A percentile compares a stretch with the other conserved stretches of the same genome.
Evolutionary conservation across 2,888 invertebrate genomes (phyloP).

Genomic region (Dermolepida albohirtum): DNA sequence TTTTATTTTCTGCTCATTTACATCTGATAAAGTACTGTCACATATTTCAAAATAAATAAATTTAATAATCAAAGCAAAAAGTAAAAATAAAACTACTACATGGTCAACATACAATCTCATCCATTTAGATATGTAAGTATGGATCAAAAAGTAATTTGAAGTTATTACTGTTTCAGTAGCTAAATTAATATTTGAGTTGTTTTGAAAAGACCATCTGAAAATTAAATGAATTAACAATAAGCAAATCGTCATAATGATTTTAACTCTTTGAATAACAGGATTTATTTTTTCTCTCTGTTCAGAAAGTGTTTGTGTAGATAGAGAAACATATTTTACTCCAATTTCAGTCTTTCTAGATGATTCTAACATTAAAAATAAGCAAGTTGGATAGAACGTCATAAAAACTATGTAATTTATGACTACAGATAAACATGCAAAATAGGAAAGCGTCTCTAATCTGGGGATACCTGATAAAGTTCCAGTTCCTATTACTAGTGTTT

Average conservation of each 20-base stretch:
- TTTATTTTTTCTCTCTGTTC: constrained; percentile 89
- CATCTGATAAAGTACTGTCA: constrained; percentile 9
- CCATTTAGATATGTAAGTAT: constrained; percentile 67
- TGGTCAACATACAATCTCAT: constrained; percentile 88
- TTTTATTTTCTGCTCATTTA: background rate
- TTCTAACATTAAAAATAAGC: constrained; percentile 89
- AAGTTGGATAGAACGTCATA: constrained; percentile 95
- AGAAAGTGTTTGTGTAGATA: constrained; percentile 62
- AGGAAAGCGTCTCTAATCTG: constrained; percentile 88
- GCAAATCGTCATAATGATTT: constrained; percentile 94
- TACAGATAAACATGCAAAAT: constrained; percentile 91
- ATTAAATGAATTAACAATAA: constrained; percentile 88
- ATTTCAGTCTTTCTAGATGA: constrained; percentile 62
- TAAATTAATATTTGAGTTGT: constrained; percentile 43
- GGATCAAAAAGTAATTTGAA: constrained; percentile 53
- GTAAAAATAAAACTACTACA: constrained; percentile 85
- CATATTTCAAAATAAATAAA: constrained; percentile 87
- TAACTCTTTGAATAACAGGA: constrained; percentile 92
- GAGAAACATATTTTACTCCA: constrained; percentile 49
- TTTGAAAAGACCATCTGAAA: constrained; percentile 60
- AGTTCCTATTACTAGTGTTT: constrained; percentile 89
- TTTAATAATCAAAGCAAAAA: constrained; percentile 87
- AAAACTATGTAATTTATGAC: constrained; percentile 93
- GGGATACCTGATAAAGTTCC: constrained; percentile 91
- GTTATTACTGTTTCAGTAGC: constrained; percentile 45